Evolutionary conservation across 2,113 vertebrate genomes (phyloP).

Genomic region (Micromys minutus): DNA sequence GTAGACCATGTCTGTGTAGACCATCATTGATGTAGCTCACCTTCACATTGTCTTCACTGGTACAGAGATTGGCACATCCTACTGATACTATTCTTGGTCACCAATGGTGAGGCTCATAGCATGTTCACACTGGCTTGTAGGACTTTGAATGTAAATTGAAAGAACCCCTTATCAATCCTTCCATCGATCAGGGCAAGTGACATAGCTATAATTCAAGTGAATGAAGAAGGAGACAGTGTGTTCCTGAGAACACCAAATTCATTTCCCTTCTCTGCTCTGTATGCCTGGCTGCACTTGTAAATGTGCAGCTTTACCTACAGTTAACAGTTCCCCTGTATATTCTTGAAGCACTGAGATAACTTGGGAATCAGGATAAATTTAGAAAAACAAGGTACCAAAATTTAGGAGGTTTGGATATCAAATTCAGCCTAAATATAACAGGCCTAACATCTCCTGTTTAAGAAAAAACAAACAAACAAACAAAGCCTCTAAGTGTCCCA

Average conservation of each 20-base stretch:
- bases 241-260: background rate
- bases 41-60: background rate
- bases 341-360: background rate
- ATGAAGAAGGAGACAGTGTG: background rate
- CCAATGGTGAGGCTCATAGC: background rate
- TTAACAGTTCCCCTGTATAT: background rate
- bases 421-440: background rate
- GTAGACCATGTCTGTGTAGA: background rate
- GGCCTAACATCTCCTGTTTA: background rate
- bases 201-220: background rate
- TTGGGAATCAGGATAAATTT: background rate
- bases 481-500: background rate
- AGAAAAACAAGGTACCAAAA: background rate
- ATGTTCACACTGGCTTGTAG: background rate
- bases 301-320: background rate
- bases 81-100: background rate
- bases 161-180: background rate
- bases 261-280: background rate
- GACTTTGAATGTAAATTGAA: background rate
- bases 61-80: background rate
- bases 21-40: rapidly evolving
- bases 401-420: background rate
- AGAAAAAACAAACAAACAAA: background rate
- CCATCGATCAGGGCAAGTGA: background rate
- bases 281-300: background rate